A percentile compares a stretch with the other conserved stretches of the same genome.
These are phyloP conservation scores for Rallus crepitans DNA, from an alignment of 2,797 vertebrate genomes.

Conservation along the genomic window DNA sequence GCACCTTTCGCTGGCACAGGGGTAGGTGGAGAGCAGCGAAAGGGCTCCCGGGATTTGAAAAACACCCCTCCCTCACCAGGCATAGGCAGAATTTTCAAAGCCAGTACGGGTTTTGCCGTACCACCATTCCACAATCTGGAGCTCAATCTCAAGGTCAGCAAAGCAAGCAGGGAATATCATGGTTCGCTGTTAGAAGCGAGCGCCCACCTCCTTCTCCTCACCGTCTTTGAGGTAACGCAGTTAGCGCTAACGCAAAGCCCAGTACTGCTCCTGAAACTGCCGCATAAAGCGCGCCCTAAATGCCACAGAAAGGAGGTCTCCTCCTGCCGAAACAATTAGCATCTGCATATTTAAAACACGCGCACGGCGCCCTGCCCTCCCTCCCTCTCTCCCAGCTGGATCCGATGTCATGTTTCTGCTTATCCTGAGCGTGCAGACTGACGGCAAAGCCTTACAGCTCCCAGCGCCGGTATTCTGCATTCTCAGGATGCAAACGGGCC, in stretches of 20 bases:
- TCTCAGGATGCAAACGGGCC: background rate
- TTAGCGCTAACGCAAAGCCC: background rate
- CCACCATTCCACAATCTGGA: background rate
- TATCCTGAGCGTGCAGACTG: background rate
- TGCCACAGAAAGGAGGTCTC: background rate
- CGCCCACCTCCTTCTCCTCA: background rate
- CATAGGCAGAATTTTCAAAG: background rate
- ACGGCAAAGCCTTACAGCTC: background rate
- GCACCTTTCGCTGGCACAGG: background rate
- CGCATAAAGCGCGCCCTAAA: background rate
- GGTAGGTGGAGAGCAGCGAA: background rate
- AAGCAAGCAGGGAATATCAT: accelerated
- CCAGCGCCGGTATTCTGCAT: accelerated
- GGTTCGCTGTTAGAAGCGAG: background rate
- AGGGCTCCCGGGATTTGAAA: slow-evolving; percentile 5
- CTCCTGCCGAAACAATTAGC: background rate
- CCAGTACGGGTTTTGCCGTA: background rate
- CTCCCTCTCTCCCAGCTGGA: background rate
- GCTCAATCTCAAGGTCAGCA: background rate
- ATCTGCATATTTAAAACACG: background rate
- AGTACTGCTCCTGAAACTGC: background rate
- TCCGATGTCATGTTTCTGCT: background rate
- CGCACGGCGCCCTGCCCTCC: background rate
- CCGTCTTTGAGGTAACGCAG: background rate
- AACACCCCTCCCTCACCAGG: background rate